Conservation (phyloP, 2,113 vertebrate species). For the Gallinago undulata region DNA sequence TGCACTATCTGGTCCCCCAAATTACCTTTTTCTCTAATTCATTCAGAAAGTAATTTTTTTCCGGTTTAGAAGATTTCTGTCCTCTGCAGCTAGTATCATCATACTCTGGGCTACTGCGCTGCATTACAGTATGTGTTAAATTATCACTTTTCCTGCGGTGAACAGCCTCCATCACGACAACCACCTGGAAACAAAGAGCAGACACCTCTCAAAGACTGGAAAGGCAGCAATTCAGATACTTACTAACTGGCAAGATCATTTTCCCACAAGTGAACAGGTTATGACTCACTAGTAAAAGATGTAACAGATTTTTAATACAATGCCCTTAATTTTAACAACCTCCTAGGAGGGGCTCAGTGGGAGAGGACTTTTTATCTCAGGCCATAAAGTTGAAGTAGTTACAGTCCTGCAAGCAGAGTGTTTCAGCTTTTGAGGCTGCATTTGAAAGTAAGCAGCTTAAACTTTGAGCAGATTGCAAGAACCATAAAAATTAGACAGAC, state of each 20-base stretch:
- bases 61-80: neutral
- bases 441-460: neutral
- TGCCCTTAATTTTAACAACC: conserved; percentile 24
- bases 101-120: neutral
- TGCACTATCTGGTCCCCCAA: neutral
- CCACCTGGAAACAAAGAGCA: neutral
- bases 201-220: neutral
- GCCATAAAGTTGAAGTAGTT: neutral
- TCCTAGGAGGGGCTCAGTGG: neutral
- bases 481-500: neutral
- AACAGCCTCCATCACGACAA: neutral
- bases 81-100: neutral
- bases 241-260: neutral
- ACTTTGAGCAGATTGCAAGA: neutral
- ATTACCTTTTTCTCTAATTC: neutral
- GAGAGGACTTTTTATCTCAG: neutral
- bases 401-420: neutral
- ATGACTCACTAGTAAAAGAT: conserved; percentile 1
- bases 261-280: neutral
- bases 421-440: neutral
- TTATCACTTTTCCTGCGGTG: neutral
- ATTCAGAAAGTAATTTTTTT: neutral
- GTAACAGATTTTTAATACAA: conserved; percentile 2
- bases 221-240: neutral
- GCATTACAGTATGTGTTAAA: neutral